A percentile compares a stretch with the other conserved stretches of the same genome.
These are phyloP conservation scores for Pitangus sulphuratus DNA, from an alignment of 2,797 vertebrate species.

Conservation along the genomic window DNA sequence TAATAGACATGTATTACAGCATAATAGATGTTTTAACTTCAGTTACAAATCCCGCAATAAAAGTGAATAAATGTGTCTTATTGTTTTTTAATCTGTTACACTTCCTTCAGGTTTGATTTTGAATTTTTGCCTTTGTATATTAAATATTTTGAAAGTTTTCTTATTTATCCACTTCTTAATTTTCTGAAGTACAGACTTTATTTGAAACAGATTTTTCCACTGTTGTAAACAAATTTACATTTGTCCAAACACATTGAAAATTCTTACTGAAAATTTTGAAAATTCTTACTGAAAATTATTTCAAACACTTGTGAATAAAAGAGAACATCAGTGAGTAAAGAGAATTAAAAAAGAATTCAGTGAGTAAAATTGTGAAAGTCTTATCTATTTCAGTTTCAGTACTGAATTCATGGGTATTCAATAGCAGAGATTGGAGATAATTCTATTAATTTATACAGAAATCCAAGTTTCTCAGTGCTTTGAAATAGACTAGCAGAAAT, in stretches of 20 bases:
- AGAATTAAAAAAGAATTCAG: no score
- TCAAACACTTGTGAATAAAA: background rate
- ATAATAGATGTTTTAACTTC: background rate
- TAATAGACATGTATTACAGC: background rate
- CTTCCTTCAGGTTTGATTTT: background rate
- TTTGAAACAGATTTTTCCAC: background rate
- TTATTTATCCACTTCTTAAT: background rate
- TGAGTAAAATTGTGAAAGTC: background rate
- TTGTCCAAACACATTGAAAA: background rate
- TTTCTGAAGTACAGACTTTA: background rate
- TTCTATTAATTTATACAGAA: background rate
- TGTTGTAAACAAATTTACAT: background rate
- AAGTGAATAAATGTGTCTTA: background rate
- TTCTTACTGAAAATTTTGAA: background rate
- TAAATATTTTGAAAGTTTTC: background rate
- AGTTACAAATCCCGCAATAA: background rate
- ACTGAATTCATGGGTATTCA: background rate
- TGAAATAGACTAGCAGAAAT: background rate
- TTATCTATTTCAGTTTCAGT: background rate
- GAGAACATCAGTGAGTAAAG: background rate
- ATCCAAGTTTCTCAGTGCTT: background rate
- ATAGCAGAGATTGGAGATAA: background rate
- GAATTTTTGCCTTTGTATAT: background rate
- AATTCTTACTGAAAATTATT: no score
- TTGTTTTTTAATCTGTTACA: background rate